These are phyloP conservation scores for Heterochromis multidens DNA, from an alignment of 2,113 vertebrate genomes.

Conservation along the genomic window DNA sequence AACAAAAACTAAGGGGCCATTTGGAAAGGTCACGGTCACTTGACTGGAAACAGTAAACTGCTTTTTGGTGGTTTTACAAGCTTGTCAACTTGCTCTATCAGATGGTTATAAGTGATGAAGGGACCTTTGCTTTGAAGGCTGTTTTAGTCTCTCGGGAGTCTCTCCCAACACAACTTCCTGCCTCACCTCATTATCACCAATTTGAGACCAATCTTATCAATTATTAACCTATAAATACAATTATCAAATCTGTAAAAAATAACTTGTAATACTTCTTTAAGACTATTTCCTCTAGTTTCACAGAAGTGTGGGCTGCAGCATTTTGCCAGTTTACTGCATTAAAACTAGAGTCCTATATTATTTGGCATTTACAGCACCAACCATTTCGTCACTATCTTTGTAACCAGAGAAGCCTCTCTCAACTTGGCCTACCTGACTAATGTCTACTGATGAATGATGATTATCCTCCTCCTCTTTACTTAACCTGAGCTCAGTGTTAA, in stretches of 20 bases:
- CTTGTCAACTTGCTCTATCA: not conserved
- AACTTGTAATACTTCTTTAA: not conserved
- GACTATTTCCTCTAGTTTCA: not conserved
- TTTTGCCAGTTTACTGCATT: not conserved
- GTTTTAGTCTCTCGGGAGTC: not conserved
- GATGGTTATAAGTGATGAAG: not conserved
- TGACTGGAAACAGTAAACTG: not conserved
- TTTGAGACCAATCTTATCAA: not conserved
- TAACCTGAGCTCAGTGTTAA: conserved; percentile 33
- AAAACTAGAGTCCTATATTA: not conserved
- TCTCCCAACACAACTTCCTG: not conserved
- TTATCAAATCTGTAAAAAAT: not conserved
- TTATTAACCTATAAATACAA: not conserved
- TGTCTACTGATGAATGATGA: conserved; percentile 2
- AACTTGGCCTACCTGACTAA: not conserved
- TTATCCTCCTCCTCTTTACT: conserved; percentile 37
- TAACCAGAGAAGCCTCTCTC: not conserved
- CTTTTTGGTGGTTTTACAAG: not conserved
- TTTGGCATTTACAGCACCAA: not conserved
- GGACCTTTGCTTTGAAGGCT: not conserved
- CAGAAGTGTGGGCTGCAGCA: not conserved
- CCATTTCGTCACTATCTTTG: not conserved
- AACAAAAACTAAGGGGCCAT: not conserved
- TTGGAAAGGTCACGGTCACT: not conserved
- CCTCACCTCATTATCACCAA: not conserved